Percentiles rank a stretch among this genome's conserved stretches.
phyloP scores from a whole-genome alignment of 2,888 invertebrate species.

The Caenorhabditis sp. region DNA sequence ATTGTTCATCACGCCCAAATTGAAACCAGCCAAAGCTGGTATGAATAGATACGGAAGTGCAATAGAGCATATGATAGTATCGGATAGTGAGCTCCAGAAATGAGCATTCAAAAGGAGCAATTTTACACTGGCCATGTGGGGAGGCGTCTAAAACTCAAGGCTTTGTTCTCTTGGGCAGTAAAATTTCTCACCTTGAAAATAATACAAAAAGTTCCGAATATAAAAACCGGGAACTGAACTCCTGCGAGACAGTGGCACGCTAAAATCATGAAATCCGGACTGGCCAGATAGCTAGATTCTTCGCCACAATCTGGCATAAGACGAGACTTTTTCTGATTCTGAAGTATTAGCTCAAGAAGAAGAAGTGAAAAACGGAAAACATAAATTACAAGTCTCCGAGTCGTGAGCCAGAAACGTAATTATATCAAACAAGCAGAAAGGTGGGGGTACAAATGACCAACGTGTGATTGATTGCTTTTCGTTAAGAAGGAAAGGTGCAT shows the following conservation, averaged over 20 bases:
- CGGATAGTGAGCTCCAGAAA: slow-evolving; percentile 21
- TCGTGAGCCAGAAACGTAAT: not conserved
- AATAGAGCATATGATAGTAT: slow-evolving; percentile 4
- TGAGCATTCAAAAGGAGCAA: slow-evolving; percentile 28
- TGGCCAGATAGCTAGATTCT: slow-evolving; percentile 20
- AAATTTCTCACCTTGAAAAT: slow-evolving; percentile 33
- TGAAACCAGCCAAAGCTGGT: slow-evolving; percentile 17
- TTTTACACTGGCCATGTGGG: slow-evolving; percentile 22
- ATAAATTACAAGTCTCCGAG: too few species aligned
- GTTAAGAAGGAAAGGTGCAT: not conserved
- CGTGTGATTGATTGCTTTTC: not conserved
- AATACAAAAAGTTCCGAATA: slow-evolving; percentile 32
- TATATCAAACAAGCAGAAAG: not conserved
- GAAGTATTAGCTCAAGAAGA: too few species aligned
- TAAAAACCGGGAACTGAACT: slow-evolving; percentile 17
- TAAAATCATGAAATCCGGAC: slow-evolving; percentile 31
- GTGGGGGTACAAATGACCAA: not conserved
- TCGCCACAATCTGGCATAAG: slow-evolving; percentile 3
- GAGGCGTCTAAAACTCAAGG: slow-evolving; percentile 9
- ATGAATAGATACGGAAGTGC: slow-evolving; percentile 21
- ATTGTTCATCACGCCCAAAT: slow-evolving; percentile 14
- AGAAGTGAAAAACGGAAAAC: not conserved
- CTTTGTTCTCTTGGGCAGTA: not conserved
- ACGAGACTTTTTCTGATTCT: not conserved
- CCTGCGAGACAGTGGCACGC: slow-evolving; percentile 1